Base-by-base conservation (phyloP, 1,140 invertebrate species). In the Micrasema longulum region DNA sequence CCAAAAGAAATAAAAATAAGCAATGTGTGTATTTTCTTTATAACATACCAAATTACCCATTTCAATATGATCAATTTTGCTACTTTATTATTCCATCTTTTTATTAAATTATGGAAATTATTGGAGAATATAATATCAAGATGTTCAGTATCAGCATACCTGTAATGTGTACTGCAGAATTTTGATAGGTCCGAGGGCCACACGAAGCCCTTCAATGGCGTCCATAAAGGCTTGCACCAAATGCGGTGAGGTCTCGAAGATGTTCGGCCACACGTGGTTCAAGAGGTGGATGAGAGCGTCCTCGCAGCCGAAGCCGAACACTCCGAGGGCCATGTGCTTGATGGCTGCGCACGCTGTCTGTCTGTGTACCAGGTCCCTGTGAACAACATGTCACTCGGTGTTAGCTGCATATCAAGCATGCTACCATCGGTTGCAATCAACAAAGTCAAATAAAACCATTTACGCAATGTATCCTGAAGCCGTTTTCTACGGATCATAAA, bases 151-250 rank as follows among this genome's bases (percentile, higher is more conserved):
- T 45, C 50, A 63, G 52, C 65, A 38, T 18, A 95, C 94, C 88
- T 98, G 96, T 76, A 98, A 83, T 10, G 94, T 91, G 81, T 99
- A 99, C 79, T 98, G 97, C 45, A 99, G 84, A 76, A 99, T 95
- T 86, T 98, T 98, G 52, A 97, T 93, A 7, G 98, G 95, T 26
- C 98, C 98, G 7, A 99, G 84, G 0, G 97, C 95, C 2, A 99
- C 97, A 45, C 97, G 84, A 80, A 99, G 90, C 9, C 97, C 98
- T 84, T 99, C 98, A 5, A 99, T 95, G 6, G 97, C 92, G 78
- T 98, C 97, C 95, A 99, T 99, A 82, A 99, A 99, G 5, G 98
- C 97, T 86, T 99, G 98, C 7, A 99, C 97, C 66, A 99, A 90
- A 91, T 99, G 98, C 5, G 98, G 98, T 0, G 97, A 99, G 0